Evolutionary conservation across 2,888 invertebrate species (phyloP).

Genomic region (Drosophila histrio): DNA sequence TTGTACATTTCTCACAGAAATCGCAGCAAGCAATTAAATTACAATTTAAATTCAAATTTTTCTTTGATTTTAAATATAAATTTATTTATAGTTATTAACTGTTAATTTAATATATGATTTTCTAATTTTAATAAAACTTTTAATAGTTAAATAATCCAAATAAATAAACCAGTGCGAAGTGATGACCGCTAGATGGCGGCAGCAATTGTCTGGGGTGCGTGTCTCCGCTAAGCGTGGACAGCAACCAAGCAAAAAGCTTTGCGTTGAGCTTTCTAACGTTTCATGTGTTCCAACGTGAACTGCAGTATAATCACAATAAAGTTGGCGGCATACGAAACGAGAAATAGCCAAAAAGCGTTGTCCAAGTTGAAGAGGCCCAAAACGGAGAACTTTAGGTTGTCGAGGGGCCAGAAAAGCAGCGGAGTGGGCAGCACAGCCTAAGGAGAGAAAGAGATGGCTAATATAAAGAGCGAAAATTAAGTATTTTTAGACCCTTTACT

Average conservation of each 20-base stretch:
- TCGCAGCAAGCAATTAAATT: conserved; percentile 9
- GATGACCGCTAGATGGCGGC: conserved; percentile 28
- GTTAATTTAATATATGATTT: too few species aligned
- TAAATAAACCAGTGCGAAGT: too few species aligned
- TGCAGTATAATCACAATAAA: conserved; percentile 80
- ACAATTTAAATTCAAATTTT: conserved; percentile 6
- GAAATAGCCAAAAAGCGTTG: conserved; percentile 77
- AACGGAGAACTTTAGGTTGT: conserved; percentile 57
- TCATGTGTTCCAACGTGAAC: conserved; percentile 60
- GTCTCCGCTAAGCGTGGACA: conserved; percentile 23
- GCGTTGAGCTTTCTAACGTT: conserved; percentile 9
- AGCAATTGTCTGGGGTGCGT: not conserved
- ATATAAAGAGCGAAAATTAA: not conserved
- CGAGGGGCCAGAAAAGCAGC: conserved; percentile 52
- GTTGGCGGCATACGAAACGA: conserved; percentile 76
- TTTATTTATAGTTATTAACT: too few species aligned
- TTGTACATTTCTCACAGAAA: conserved; percentile 20
- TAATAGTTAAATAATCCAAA: too few species aligned
- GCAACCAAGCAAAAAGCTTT: not conserved
- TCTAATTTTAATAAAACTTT: too few species aligned
- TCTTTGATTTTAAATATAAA: too few species aligned
- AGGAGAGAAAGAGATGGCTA: not conserved
- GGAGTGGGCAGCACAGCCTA: conserved; percentile 54
- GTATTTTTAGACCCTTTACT: too few species aligned
- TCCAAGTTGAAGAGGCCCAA: conserved; percentile 75